Conservation (phyloP, 2,888 invertebrate genomes). For the Drosophila suboccidentalis region DNA sequence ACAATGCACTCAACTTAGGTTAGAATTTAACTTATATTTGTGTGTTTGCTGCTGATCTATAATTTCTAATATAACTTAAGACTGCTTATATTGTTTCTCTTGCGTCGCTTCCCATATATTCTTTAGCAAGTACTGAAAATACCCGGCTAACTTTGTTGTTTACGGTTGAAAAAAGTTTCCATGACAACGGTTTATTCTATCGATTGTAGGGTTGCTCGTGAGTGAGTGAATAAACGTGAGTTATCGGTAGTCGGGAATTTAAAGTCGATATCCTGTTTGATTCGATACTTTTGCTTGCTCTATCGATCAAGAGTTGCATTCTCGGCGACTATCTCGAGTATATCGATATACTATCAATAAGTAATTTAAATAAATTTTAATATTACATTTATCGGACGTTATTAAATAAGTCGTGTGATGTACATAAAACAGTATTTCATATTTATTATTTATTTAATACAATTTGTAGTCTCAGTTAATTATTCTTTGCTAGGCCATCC, state of each 20-base stretch:
- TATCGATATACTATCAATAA: too few species aligned
- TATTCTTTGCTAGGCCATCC: constrained; percentile 27
- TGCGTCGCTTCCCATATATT: constrained; percentile 9
- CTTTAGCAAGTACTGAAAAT: neutral
- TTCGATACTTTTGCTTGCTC: too few species aligned
- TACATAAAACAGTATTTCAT: neutral
- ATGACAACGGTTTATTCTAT: constrained; percentile 32
- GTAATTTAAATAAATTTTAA: too few species aligned
- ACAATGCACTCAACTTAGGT: constrained; percentile 25
- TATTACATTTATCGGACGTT: too few species aligned
- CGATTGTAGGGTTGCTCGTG: too few species aligned
- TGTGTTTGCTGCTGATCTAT: constrained; percentile 33
- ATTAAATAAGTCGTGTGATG: constrained; percentile 1
- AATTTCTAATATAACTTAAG: constrained; percentile 23
- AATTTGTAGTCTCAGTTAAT: neutral
- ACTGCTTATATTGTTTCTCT: constrained; percentile 4
- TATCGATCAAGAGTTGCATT: too few species aligned
- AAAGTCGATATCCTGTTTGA: too few species aligned
- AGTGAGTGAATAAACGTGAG: too few species aligned
- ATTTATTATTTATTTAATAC: neutral
- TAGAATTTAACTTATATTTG: constrained; percentile 42
- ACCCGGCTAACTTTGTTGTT: constrained; percentile 35
- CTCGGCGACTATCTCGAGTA: too few species aligned
- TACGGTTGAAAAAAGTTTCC: constrained; percentile 3
- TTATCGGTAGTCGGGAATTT: too few species aligned